phyloP scores from a whole-genome alignment of 2,113 vertebrate species.

The Morone saxatilis region DNA sequence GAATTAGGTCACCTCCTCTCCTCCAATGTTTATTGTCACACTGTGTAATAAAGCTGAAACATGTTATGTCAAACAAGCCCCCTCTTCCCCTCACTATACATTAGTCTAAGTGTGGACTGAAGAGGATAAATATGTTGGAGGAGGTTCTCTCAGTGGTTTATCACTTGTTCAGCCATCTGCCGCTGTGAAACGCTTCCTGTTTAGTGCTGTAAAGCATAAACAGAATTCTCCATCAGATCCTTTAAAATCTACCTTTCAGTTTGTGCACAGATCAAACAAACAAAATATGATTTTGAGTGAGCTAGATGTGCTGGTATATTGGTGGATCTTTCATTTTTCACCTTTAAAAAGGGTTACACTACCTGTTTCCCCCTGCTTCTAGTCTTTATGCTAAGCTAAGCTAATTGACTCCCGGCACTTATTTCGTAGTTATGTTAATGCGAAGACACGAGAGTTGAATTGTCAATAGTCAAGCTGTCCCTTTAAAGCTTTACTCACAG shows the following conservation, averaged over 20 bases:
- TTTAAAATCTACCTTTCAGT: neutral
- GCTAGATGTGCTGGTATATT: neutral
- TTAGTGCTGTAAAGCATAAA: conserved; percentile 1
- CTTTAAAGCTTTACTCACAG: neutral
- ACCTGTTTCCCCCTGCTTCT: neutral
- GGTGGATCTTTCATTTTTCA: neutral
- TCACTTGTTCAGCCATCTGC: conserved; percentile 52
- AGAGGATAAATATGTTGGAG: conserved; percentile 47
- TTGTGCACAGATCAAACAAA: neutral
- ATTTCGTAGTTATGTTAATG: neutral
- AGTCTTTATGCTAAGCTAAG: neutral
- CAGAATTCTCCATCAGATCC: neutral
- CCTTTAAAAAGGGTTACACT: neutral
- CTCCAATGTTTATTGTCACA: conserved; percentile 27
- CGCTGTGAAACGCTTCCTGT: conserved; percentile 1
- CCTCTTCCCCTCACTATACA: conserved; percentile 13
- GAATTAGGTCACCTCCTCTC: conserved; percentile 57
- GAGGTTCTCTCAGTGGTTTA: conserved; percentile 34
- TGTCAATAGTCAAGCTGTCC: neutral
- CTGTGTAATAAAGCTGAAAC: conserved; percentile 28
- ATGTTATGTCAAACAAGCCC: conserved; percentile 21
- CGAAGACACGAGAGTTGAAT: too few relatives aligned
- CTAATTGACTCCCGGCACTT: neutral
- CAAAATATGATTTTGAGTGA: neutral
- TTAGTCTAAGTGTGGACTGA: conserved; percentile 34